A percentile compares a stretch with the other conserved stretches of the same genome.
These are phyloP conservation scores for Aix galericulata DNA, from an alignment of 2,113 vertebrate species.

Conservation along the genomic window DNA sequence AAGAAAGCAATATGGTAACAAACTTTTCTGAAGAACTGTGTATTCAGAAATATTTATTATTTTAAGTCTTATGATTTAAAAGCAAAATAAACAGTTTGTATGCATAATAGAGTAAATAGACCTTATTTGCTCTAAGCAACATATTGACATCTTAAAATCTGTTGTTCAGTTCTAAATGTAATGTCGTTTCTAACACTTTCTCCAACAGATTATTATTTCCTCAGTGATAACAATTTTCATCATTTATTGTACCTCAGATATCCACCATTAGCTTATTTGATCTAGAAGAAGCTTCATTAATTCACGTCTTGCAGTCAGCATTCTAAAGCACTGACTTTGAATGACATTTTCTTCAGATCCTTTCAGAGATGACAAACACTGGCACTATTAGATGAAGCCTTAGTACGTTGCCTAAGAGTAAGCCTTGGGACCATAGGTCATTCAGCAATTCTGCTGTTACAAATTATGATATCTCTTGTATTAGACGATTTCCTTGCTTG, in stretches of 20 bases:
- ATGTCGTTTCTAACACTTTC: not conserved
- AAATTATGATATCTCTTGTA: constrained; percentile 56
- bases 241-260: not conserved
- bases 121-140: not conserved
- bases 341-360: constrained; percentile 21
- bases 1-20: constrained; percentile 31
- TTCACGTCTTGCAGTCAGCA: constrained; percentile 12
- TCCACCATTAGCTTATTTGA: not conserved
- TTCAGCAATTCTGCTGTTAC: constrained; percentile 67
- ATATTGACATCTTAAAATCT: not conserved
- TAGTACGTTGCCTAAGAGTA: constrained; percentile 19
- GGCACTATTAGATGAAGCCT: constrained; percentile 65
- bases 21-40: constrained; percentile 18
- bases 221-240: constrained; percentile 18
- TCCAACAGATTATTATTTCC: not conserved
- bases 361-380: constrained; percentile 52
- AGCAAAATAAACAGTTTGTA: not conserved
- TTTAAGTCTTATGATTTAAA: not conserved
- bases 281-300: not conserved
- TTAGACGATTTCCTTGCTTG: constrained; percentile 59
- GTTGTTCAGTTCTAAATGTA: not conserved
- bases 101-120: not conserved
- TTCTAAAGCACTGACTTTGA: constrained; percentile 19
- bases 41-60: not conserved
- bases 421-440: constrained; percentile 39